Base-by-base conservation (phyloP, 2,888 invertebrate genomes). In the Eucera pruinosa region DNA sequence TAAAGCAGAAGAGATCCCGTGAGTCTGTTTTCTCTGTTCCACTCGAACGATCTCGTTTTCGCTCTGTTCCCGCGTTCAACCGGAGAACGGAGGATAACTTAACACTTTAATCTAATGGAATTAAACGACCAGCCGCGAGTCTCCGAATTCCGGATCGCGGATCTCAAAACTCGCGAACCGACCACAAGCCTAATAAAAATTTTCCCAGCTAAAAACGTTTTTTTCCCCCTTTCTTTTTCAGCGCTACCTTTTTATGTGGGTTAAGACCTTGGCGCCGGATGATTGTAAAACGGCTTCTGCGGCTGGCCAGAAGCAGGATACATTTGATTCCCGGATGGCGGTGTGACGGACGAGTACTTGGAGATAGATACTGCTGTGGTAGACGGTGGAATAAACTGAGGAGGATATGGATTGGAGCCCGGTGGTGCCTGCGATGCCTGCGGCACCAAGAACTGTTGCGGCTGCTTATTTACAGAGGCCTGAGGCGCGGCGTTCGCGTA, bases 331-430 rank as follows among this genome's bases (percentile, higher is more conserved):
- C 80, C 84, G 2, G 88, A 71, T 7, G 86, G 83, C 7, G 86
- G 81, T 23, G 87, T 85, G 13, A 70, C 77, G 57, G 88, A 67
- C 33, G 86, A 65, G 69, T 83, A 79, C 72, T 81, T 83, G 20
- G 84, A 11, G 20, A 88, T 80, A 18, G 86, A 84, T 18, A 88
- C 85, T 9, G 87, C 82, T 23, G 87, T 80, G 78, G 87, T 80
- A 27, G 86, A 69, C 2, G 88, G 81, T 0, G 89, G 88, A 60
- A 85, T 84, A 45, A 89, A 91, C 55, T 90, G 90, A 3, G 91
- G 92, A n/a, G 91, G 91, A 69, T 91, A 91, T 0, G 91, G 92
- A 76, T 92, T 92, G 7, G 92, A 89, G 13, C 92, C 92, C 1
- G 92, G 92, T 15, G 92, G 92, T 30, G 92, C 92, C 70, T 92